These are phyloP conservation scores for Melieria crassipennis DNA, from an alignment of 2,888 invertebrate genomes.

Conservation along the genomic window DNA sequence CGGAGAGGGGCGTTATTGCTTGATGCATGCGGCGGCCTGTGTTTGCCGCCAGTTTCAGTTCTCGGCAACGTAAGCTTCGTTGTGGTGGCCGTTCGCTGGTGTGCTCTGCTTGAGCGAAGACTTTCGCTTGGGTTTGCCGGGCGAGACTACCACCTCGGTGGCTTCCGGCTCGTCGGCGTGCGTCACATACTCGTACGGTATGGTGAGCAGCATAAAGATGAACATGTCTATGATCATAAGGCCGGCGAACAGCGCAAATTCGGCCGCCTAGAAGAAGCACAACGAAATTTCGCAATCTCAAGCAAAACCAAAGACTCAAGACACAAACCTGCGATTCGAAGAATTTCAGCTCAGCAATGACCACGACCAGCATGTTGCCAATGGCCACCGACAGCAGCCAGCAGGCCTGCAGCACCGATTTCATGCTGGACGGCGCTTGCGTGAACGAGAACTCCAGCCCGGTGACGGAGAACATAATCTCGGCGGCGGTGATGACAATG, in stretches of 20 bases:
- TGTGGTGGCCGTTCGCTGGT: constrained; percentile 37
- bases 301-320: constrained; percentile 4
- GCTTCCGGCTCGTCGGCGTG: constrained; percentile 42
- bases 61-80: constrained; percentile 42
- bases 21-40: background rate
- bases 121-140: constrained; percentile 28
- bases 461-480: constrained; percentile 96
- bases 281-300: background rate
- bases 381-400: constrained; percentile 94
- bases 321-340: constrained; percentile 55
- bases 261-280: constrained; percentile 74
- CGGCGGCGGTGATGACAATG: constrained; percentile 89
- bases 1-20: background rate
- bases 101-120: background rate
- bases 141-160: constrained; percentile 22
- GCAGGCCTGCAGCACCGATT: constrained; percentile 89
- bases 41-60: constrained; percentile 3
- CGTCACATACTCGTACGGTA: constrained; percentile 78
- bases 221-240: constrained; percentile 87
- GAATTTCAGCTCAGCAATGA: constrained; percentile 66
- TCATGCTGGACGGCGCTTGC: constrained; percentile 92
- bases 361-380: constrained; percentile 92
- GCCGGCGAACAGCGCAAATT: constrained; percentile 87
- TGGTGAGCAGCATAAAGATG: constrained; percentile 82
- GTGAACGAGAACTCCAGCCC: constrained; percentile 96